Evolutionary conservation across 2,113 vertebrate species (phyloP).

Genomic region (Nettapus auritus): DNA sequence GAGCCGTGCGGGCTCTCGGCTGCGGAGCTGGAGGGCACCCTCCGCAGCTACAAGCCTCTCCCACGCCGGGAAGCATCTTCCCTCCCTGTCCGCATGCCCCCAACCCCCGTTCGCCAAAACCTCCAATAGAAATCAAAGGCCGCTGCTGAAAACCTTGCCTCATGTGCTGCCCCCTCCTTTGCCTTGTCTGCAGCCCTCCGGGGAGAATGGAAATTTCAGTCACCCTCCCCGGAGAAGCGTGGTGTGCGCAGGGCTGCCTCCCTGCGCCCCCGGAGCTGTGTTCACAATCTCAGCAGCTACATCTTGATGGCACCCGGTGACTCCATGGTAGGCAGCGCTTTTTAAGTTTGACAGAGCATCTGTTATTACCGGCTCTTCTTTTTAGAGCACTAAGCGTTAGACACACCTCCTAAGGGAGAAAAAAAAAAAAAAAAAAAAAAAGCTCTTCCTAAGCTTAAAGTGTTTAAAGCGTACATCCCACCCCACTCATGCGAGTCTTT

Average conservation of each 20-base stretch:
- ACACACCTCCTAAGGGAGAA: conserved; percentile 13
- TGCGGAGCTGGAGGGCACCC: background rate
- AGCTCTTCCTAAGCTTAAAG: conserved; percentile 11
- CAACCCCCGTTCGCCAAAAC: rapidly evolving
- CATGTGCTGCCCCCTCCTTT: background rate
- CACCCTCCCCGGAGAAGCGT: rapidly evolving
- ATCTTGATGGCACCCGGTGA: conserved; percentile 1
- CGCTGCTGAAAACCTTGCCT: background rate
- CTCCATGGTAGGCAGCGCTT: conserved; percentile 49
- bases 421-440: conserved; percentile 14
- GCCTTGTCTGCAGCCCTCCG: background rate
- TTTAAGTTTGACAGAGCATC: conserved; percentile 55
- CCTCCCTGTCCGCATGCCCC: rapidly evolving
- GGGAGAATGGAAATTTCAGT: background rate
- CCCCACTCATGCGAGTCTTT: background rate
- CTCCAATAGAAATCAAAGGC: background rate
- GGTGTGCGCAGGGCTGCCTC: background rate
- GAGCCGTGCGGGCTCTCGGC: rapidly evolving
- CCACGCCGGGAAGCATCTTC: background rate
- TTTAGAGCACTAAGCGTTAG: background rate
- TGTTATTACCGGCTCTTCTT: conserved; percentile 26
- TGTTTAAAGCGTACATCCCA: background rate
- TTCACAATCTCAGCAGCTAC: background rate
- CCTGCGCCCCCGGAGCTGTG: background rate
- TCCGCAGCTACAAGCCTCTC: background rate